Conservation (phyloP, 2,797 vertebrate species). For the Neoniphon sammara region DNA sequence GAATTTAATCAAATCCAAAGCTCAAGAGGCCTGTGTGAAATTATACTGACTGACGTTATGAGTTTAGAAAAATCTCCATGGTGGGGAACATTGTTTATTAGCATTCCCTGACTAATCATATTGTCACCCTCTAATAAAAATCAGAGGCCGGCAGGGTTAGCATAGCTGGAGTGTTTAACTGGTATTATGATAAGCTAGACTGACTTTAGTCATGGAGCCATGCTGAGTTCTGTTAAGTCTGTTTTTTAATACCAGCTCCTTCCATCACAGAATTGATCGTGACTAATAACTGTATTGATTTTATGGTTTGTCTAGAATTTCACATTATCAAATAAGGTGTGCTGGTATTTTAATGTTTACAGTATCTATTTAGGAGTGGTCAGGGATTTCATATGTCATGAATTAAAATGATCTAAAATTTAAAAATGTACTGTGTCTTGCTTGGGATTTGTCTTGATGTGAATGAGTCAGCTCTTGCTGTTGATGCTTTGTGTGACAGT, state of each 20-base stretch:
- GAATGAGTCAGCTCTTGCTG: too few species aligned
- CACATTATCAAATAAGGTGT: too few species aligned
- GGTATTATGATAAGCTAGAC: slow-evolving; percentile 51
- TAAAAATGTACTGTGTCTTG: too few species aligned
- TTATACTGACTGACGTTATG: slow-evolving; percentile 1
- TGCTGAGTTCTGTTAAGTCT: slow-evolving; percentile 44
- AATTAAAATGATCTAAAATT: too few species aligned
- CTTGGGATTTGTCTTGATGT: too few species aligned
- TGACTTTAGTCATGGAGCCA: slow-evolving; percentile 29
- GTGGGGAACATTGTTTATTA: slow-evolving; percentile 58
- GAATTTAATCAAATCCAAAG: slow-evolving; percentile 32
- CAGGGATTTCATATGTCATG: too few species aligned
- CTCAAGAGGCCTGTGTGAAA: slow-evolving; percentile 25
- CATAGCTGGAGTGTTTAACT: slow-evolving; percentile 58
- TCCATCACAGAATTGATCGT: slow-evolving; percentile 18
- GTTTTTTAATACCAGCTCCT: slow-evolving; percentile 37
- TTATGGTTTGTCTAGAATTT: background rate
- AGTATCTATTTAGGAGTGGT: too few species aligned
- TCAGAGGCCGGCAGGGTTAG: slow-evolving; percentile 30
- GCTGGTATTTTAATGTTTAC: too few species aligned
- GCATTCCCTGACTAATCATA: slow-evolving; percentile 56
- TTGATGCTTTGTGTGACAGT: too few species aligned
- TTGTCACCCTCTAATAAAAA: slow-evolving; percentile 53
- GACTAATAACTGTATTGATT: background rate
- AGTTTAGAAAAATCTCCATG: slow-evolving; percentile 30